Base-by-base conservation (phyloP, 1,140 invertebrate genomes). In the Linepithema humile region DNA sequence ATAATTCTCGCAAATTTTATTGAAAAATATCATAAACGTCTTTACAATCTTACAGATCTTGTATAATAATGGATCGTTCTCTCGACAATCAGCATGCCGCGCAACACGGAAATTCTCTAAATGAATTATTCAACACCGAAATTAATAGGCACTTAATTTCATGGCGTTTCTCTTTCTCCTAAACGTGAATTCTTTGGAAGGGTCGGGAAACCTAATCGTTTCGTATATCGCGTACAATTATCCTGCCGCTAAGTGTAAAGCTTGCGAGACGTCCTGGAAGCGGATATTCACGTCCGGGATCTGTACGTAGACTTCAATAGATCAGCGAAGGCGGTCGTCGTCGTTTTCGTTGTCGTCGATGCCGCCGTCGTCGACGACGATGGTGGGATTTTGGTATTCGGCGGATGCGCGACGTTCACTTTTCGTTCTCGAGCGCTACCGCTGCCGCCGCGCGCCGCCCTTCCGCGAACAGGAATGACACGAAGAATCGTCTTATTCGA, bases 401-500 rank as follows among this genome's bases (percentile, higher is more conserved):
- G 80, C 57, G 82, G 65, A 85, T 87, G 89, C 85, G 69, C 89
- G 82, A 86, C 88, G 90, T 90, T 91, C 91, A 90, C 91, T 92
- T 93, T 91, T 93, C 86, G 82, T 89, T 64, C 64, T 43, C 74
- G 90, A 62, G 45, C 62, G 70, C 57, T 67, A 20, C 55, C n/a
- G 5, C n/a, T 57, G 10, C 7, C 86, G 62, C 15, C 73, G 7
- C 9, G 43, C 10, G 43, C n/a, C 43, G 43, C 43, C 45, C 55
- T 55, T 77, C 29, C 74, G 48, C 26, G 75, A 82, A 87, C 69
- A 82, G 29, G 88, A 89, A 90, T 90, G 90, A 93, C 91, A 89
- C 88, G 90, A 92, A 92, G 92, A 93, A 92, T 93, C 91, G 92
- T 91, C 92, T 92, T 92, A 92, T 91, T 93, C 92, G 89, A 89